Conservation (phyloP, 2,888 invertebrate genomes). For the Hedya salicella region DNA sequence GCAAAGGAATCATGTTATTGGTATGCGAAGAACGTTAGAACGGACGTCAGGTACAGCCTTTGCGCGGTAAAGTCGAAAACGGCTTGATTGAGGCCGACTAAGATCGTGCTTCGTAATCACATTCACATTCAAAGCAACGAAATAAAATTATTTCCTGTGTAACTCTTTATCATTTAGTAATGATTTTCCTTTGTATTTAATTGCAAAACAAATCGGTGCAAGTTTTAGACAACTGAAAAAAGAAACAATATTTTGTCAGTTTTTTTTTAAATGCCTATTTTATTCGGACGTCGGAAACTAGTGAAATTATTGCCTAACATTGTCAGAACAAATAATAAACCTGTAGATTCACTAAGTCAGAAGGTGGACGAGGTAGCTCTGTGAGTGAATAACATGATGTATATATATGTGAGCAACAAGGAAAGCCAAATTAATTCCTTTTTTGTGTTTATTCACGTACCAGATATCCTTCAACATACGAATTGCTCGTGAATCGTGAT, state of each 20-base stretch:
- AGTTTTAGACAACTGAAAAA: not conserved
- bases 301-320: too few relatives aligned
- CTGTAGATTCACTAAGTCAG: too few relatives aligned
- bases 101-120: slow-evolving; percentile 19
- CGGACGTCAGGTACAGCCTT: slow-evolving; percentile 16
- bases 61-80: slow-evolving; percentile 15
- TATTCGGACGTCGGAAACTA: too few relatives aligned
- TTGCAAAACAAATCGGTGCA: slow-evolving; percentile 9
- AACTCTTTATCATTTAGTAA: slow-evolving; percentile 6
- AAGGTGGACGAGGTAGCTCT: too few relatives aligned
- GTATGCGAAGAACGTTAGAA: slow-evolving; percentile 12
- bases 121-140: slow-evolving; percentile 17
- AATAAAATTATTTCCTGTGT: slow-evolving; percentile 4
- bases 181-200: slow-evolving; percentile 1
- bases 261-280: too few relatives aligned
- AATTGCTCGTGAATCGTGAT: not conserved
- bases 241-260: too few relatives aligned
- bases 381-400: too few relatives aligned
- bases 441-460: not conserved
- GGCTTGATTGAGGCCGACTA: not conserved
- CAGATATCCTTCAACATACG: not conserved
- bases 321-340: too few relatives aligned
- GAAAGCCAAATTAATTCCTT: too few relatives aligned
- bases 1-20: slow-evolving; percentile 15
- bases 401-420: too few relatives aligned